Conservation (phyloP, 1,140 invertebrate species). For the Drosophila rufa region DNA sequence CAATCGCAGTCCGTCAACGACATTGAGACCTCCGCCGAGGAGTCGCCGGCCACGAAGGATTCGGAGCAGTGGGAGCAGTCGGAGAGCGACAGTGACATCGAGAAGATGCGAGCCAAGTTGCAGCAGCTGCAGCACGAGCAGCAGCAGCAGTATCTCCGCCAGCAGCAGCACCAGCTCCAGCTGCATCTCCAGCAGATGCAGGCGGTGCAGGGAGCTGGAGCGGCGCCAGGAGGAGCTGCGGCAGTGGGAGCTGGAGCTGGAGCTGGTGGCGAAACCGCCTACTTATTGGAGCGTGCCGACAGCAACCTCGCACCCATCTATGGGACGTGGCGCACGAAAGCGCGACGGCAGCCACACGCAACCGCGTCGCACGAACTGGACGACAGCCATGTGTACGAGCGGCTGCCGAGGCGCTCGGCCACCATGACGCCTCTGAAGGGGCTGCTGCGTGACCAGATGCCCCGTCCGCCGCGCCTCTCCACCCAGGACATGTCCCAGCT, state of each 20-base stretch:
- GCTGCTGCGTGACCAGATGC: conserved; percentile 73
- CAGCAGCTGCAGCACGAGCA: conserved; percentile 77
- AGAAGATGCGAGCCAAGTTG: conserved; percentile 80
- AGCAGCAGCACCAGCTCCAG: conserved; percentile 70
- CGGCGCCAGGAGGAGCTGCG: not conserved
- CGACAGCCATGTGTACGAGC: conserved; percentile 75
- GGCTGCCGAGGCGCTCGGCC: conserved; percentile 73
- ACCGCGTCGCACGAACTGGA: conserved; percentile 40
- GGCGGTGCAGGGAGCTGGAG: conserved; percentile 30
- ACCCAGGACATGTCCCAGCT: conserved; percentile 58
- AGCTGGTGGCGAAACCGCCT: conserved; percentile 72
- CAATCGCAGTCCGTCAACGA: conserved; percentile 58
- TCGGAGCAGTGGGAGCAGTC: conserved; percentile 46
- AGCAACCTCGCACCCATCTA: conserved; percentile 73
- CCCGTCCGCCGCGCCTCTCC: conserved; percentile 67
- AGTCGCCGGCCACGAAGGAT: conserved; percentile 12
- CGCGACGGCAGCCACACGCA: conserved; percentile 78
- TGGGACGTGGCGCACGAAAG: conserved; percentile 84
- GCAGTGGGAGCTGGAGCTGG: conserved; percentile 11
- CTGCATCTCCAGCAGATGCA: conserved; percentile 72
- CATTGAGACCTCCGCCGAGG: conserved; percentile 46
- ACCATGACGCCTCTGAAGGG: conserved; percentile 75
- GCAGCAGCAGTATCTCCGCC: conserved; percentile 70
- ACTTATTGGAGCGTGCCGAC: conserved; percentile 84
- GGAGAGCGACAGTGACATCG: conserved; percentile 57